Base-by-base conservation (phyloP, 2,888 invertebrate genomes). In the Agrochola macilenta region DNA sequence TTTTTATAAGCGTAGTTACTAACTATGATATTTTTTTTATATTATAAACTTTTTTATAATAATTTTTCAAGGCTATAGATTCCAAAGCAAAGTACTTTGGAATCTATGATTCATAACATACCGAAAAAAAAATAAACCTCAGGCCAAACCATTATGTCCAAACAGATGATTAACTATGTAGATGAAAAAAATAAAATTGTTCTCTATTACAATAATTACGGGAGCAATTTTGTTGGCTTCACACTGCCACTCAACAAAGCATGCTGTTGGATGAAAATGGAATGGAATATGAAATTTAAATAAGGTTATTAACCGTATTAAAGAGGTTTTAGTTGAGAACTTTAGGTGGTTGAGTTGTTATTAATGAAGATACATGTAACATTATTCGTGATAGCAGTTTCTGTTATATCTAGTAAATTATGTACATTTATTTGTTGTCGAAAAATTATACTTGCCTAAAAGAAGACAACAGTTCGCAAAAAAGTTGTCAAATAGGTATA, bases 121-220 rank as follows among this genome's bases (percentile, higher is more conserved):
- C 60, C 9, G 1, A 57, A 85, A 78, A 84, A 84, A 79, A 61
- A 57, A 8, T 0, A 61, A 30, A 73, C 83, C 83, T 75, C 57
- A 52, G 83, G 86, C 60, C 63, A 82, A 63, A 70, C 43, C 64
- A 86, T 84, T 84, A 86, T 68, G 83, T 63, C 72, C 83, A 63
- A 82, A 84, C 72, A 86, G 80, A 85, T 84, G 87, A 89, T 87
- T 85, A 82, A 74, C 70, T 76, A 61, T 61, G 26, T n/a, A 64
- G 52, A 70, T 39, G 81, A 89, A 91, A 88, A 87, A 90, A 83
- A 73, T 70, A 76, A 78, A 86, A 85, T 64, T 73, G 81, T 84
- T 83, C 76, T 87, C 86, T 87, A 89, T 89, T 89, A 89, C 76
- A 86, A 89, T 88, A 89, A 91, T 90, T 86, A 89, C 66, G 71